These are phyloP conservation scores for Coelogynopora nodosa DNA, from an alignment of 2,888 invertebrate genomes.

Conservation along the genomic window DNA sequence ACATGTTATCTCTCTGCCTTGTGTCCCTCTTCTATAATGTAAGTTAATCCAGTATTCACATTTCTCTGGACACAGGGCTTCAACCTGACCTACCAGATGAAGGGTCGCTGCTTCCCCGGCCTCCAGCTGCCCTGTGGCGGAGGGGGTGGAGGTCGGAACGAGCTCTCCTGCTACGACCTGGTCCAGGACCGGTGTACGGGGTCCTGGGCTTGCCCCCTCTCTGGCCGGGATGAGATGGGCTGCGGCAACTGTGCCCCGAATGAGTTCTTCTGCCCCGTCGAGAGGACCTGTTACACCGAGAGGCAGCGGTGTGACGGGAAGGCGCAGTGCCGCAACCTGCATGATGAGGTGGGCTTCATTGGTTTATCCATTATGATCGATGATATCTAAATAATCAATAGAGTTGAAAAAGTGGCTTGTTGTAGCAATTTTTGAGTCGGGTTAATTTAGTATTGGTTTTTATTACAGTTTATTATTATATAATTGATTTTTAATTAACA, in stretches of 20 bases:
- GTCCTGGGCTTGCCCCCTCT: slow-evolving; percentile 33
- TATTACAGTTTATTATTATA: no score
- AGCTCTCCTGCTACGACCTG: slow-evolving; percentile 28
- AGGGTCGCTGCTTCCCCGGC: slow-evolving; percentile 37
- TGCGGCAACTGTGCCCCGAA: slow-evolving; percentile 8
- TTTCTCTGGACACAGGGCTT: background rate
- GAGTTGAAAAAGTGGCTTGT: no score
- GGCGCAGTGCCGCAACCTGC: slow-evolving; percentile 17
- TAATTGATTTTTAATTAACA: no score
- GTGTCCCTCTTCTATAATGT: no score
- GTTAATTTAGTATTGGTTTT: no score
- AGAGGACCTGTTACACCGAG: slow-evolving; percentile 24
- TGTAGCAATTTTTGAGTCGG: no score
- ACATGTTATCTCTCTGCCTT: no score
- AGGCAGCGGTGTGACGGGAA: slow-evolving; percentile 37
- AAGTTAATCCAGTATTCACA: no score
- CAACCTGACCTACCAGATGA: slow-evolving; percentile 40
- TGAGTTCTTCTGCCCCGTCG: background rate
- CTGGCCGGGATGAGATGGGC: slow-evolving; percentile 37
- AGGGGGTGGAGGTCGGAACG: slow-evolving; percentile 23
- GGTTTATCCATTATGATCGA: background rate
- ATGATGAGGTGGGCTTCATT: slow-evolving; percentile 35
- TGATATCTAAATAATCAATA: no score
- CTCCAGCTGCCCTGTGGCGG: slow-evolving; percentile 31
- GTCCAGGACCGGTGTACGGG: slow-evolving; percentile 26